phyloP scores from a whole-genome alignment of 2,797 vertebrate genomes.

The Merluccius polli region DNA sequence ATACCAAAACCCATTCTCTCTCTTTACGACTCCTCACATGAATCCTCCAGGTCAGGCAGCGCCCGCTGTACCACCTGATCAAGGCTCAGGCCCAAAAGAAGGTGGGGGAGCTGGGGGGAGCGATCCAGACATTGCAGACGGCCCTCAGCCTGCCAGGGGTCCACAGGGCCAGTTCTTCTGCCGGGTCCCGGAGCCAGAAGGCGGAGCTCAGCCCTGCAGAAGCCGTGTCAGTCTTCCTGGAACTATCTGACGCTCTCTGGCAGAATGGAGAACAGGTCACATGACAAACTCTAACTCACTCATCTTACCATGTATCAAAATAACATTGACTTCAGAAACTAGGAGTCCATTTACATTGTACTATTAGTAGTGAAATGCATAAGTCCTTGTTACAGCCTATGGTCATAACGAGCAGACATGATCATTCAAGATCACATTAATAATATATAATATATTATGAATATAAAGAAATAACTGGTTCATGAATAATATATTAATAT shows the following conservation, averaged over 20 bases:
- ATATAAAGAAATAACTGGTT: neutral
- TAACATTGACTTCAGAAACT: too few species aligned
- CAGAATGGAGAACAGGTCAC: slow-evolving; percentile 89
- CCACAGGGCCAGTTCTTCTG: slow-evolving; percentile 69
- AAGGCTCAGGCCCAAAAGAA: slow-evolving; percentile 91
- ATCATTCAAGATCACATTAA: too few species aligned
- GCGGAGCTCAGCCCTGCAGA: slow-evolving; percentile 79
- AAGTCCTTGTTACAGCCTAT: too few species aligned
- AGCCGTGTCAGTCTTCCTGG: slow-evolving; percentile 88
- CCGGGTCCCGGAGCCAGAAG: slow-evolving; percentile 79
- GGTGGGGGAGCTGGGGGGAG: slow-evolving; percentile 84
- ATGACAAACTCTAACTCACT: neutral
- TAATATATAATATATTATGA: neutral
- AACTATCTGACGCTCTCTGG: slow-evolving; percentile 87
- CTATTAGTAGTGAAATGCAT: too few species aligned
- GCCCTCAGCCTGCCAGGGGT: slow-evolving; percentile 91
- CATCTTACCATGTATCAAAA: too few species aligned
- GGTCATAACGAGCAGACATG: too few species aligned
- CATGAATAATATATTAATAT: neutral
- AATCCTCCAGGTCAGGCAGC: slow-evolving; percentile 80
- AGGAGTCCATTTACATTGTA: too few species aligned
- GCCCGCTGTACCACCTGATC: slow-evolving; percentile 93
- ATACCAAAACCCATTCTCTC: too few species aligned
- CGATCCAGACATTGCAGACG: slow-evolving; percentile 92
- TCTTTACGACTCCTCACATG: too few species aligned